A percentile compares a stretch with the other conserved stretches of the same genome.
Evolutionary conservation across 2,888 invertebrate genomes (phyloP).

Genomic region (Neria commutata): DNA sequence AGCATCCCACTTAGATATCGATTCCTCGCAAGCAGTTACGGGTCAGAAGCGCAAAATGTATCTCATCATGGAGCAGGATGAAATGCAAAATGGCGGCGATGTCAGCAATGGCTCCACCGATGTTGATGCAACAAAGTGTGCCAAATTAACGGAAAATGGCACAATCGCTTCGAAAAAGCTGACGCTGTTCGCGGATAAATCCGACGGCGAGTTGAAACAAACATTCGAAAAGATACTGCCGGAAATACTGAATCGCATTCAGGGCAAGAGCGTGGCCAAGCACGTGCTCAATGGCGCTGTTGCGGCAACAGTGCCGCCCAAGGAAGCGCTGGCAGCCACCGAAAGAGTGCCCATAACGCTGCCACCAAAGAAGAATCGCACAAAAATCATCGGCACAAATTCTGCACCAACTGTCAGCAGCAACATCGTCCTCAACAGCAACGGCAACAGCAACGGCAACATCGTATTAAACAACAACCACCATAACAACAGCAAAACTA

Average conservation of each 20-base stretch:
- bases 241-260: constrained; percentile 53
- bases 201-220: constrained; percentile 46
- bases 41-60: constrained; percentile 44
- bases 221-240: constrained; percentile 56
- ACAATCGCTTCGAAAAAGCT: constrained; percentile 43
- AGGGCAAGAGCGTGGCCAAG: constrained; percentile 32
- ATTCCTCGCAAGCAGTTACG: constrained; percentile 15
- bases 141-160: constrained; percentile 28
- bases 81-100: constrained; percentile 42
- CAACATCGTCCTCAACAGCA: neutral
- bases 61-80: constrained; percentile 56
- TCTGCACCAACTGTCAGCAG: constrained; percentile 24
- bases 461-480: constrained; percentile 17
- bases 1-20: constrained; percentile 28
- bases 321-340: neutral
- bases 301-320: neutral
- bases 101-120: constrained; percentile 20
- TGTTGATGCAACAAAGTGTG: constrained; percentile 19
- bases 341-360: constrained; percentile 47
- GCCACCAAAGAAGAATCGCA: constrained; percentile 56
- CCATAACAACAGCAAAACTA: too few species aligned
- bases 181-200: constrained; percentile 54
- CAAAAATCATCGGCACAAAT: constrained; percentile 36
- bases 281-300: neutral
- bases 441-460: constrained; percentile 2